Base-by-base conservation (phyloP, 1,140 invertebrate species). In the Eupristina koningsbergeri region DNA sequence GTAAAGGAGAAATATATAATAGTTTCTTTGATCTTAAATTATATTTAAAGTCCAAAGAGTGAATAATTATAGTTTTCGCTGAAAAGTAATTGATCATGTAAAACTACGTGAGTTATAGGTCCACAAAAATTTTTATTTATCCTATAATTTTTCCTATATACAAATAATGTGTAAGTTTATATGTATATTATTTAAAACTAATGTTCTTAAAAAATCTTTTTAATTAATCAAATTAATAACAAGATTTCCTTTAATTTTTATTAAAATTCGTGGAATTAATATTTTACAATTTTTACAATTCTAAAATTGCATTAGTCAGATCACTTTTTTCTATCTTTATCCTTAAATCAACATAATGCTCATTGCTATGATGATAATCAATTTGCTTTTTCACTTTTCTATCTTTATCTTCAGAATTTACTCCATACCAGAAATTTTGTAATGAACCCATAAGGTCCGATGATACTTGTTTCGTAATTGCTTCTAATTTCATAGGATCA, bases 381-480 rank as follows among this genome's bases (percentile, higher is more conserved):
- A 39, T n/a, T 5, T 29, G 47, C n/a, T 58, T 58, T 1, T 58
- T 34, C 26, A 5, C 15, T 41, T 71, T 71, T 41, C 36, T 36
- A 41, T 71, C 67, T 39, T 58, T 26, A 8, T 69, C 67, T 36
- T 53, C 50, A 3, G 41, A 17, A 77, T 77, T 61, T 7, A 77
- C 53, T 17, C 86, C 50, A 26, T 61, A 11, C 31, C 85, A 81
- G 3, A 87, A 71, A 6, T 36, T 63, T 77, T 77, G 50, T 13
- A 77, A 41, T 19, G 80, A 78, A 41, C 63, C 31, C 86, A 89
- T 85, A 85, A 89, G 88, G 9, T 86, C 69, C 0, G 85, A 79
- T 0, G 87, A 86, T 5, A 88, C 84, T 31, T 87, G 74, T 7
- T 85, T 83, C 0, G 84, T 80, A 15, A 85, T 63, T 8, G 86